A percentile compares a stretch with the other conserved stretches of the same genome.
Evolutionary conservation across 2,797 vertebrate species (phyloP).

Genomic region (Eutrigla gurnardus): DNA sequence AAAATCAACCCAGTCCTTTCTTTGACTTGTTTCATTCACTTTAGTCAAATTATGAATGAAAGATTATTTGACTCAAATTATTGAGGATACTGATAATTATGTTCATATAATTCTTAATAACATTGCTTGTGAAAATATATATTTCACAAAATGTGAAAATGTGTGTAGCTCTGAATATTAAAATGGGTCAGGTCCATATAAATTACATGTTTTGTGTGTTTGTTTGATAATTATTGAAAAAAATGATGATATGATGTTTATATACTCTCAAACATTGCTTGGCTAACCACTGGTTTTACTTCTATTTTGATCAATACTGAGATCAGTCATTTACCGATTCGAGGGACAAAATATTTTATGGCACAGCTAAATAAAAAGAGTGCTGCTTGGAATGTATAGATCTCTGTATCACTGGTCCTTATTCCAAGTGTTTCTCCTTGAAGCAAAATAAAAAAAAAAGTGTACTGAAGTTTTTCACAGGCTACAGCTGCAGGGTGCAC

Average conservation of each 20-base stretch:
- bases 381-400: too few species aligned
- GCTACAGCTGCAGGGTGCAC: too few species aligned
- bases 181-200: neutral
- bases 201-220: too few species aligned
- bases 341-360: neutral
- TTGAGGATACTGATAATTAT: neutral
- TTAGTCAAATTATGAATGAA: constrained; percentile 9
- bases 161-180: neutral
- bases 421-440: too few species aligned
- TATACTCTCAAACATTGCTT: too few species aligned
- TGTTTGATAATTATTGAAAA: too few species aligned
- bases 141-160: neutral
- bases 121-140: neutral
- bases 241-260: too few species aligned
- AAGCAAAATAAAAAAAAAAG: too few species aligned
- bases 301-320: neutral
- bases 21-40: constrained; percentile 9
- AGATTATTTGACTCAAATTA: neutral
- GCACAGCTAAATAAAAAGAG: neutral
- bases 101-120: neutral
- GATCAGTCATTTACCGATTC: neutral
- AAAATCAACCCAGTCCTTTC: constrained; percentile 3
- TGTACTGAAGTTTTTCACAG: neutral
- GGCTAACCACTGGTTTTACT: too few species aligned
- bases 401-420: too few species aligned